phyloP scores from a whole-genome alignment of 2,797 vertebrate genomes.

The Brotogeris chrysoptera region DNA sequence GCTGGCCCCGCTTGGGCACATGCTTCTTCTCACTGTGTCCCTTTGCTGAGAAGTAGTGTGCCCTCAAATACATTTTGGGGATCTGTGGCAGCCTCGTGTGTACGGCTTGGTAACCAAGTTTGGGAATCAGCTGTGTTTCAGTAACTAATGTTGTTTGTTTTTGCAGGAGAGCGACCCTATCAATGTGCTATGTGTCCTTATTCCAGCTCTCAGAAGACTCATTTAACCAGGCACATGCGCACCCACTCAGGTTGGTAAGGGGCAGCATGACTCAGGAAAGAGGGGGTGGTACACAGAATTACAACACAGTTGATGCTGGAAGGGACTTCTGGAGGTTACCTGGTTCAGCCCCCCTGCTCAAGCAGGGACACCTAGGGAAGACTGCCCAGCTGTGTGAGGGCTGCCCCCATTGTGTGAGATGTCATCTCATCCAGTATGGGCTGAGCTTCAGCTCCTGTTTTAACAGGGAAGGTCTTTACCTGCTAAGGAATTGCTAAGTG shows the following conservation, averaged over 20 bases:
- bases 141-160: conserved; percentile 25
- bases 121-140: neutral
- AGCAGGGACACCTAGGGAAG: neutral
- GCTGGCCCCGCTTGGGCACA: fast-evolving
- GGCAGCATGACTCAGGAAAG: neutral
- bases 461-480: neutral
- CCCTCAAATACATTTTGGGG: neutral
- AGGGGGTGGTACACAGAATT: neutral
- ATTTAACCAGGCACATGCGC: conserved; percentile 95
- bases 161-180: conserved; percentile 93
- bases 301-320: neutral
- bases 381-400: neutral
- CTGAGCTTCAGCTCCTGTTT: neutral
- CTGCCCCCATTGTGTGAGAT: neutral
- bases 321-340: neutral
- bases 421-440: neutral
- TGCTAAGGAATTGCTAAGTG: neutral
- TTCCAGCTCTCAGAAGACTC: conserved; percentile 98
- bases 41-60: neutral
- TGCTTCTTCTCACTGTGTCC: neutral
- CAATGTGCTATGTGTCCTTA: conserved; percentile 94
- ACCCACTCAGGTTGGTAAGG: conserved; percentile 92
- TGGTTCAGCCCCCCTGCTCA: neutral
- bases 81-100: neutral
- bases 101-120: neutral